Evolutionary conservation across 2,113 vertebrate genomes (phyloP), one percentile per base, ranked within the genome.

Genomic region (Tautogolabrus adspersus): DNA sequence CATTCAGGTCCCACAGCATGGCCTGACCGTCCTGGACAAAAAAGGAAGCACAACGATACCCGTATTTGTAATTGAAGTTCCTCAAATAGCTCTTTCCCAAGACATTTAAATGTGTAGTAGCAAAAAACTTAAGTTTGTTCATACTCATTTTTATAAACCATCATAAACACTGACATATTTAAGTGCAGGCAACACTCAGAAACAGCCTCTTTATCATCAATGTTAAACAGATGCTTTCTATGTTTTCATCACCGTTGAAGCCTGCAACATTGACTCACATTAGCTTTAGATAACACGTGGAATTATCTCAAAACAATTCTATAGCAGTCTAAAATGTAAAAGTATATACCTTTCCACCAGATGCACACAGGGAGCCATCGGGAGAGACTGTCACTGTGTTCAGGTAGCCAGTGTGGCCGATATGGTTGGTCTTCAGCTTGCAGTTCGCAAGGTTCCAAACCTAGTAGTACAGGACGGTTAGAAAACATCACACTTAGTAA

Each of bases 401-500:
- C 92, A 99, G 93, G 90, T 94, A 98, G 8, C 98, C 98, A 0
- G 94, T 96, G 90, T 99, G 98, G 23, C 97, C 98, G 10, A 98
- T 97, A 90, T 99, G 97, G 90, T 99, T 99, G 2, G 98, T 99
- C 94, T 99, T 99, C 94, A 99, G 94, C 76, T 98, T 98, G 93
- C 97, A 99, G 92, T 99, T 99, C 5, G 97, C 96, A 90, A 99
- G 79, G 81, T 99, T 99, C 97, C 98, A 98, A 3, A 99, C 97
- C 98, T 99, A 65, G 0, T 1, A 77, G 37, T 8, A 70, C 56
- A 38, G 3, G 5, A 61, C 0, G 83, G 30, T 34, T 34, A 4
- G 1, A 12, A 30, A 4, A 18, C 1, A 12, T 80, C 4, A 84
- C 16, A 1, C 6, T 34, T 11, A n/a, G 3, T n/a, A 58, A 16